Evolutionary conservation across 2,113 vertebrate genomes (phyloP), one percentile per base, ranked within the genome.

Genomic region (Apteryx owenii): DNA sequence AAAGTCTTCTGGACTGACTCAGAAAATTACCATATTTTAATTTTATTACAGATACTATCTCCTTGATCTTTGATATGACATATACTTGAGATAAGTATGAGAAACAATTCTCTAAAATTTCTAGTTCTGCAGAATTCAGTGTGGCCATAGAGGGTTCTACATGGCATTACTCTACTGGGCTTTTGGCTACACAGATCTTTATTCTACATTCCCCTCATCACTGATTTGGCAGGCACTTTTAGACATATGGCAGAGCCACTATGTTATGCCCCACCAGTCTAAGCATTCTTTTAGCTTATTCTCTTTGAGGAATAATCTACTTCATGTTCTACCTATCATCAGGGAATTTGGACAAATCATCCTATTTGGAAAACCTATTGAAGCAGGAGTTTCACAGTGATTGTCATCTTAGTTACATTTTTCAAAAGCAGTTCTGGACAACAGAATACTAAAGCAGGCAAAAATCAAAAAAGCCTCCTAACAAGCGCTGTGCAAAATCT

Each of bases 271-370:
- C 42, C 53, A 80, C 71, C 46, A 89, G 91, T 80, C 86, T 65
- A 93, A 85, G 66, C 58, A 58, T 61, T 84, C 73, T 66, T 81
- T 89, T 28, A 36, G 56, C 46, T 84, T 89, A 79, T 72, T 84
- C 86, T 88, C 81, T 85, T 89, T 60, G 66, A 58, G 70, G 85
- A 51, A 79, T 78, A 89, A 73, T 86, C 81, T 68, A 54, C 42
- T 62, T 72, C 77, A 75, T 58, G 40, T 44, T 54, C 42, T 69
- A 78, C 64, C 78, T 71, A 58, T 86, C 76, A 90, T 76, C 65
- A 54, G 84, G 87, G 60, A 62, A 87, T 76, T 77, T 81, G 85
- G 82, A 90, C 50, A 94, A 85, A 89, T 94, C 76, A 90, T 90
- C 51, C 72, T 42, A 75, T 75, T 42, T 76, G 53, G 54, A 33